These are phyloP conservation scores for Xestia rhomboidea DNA, from an alignment of 2,888 invertebrate species.

Conservation along the genomic window DNA sequence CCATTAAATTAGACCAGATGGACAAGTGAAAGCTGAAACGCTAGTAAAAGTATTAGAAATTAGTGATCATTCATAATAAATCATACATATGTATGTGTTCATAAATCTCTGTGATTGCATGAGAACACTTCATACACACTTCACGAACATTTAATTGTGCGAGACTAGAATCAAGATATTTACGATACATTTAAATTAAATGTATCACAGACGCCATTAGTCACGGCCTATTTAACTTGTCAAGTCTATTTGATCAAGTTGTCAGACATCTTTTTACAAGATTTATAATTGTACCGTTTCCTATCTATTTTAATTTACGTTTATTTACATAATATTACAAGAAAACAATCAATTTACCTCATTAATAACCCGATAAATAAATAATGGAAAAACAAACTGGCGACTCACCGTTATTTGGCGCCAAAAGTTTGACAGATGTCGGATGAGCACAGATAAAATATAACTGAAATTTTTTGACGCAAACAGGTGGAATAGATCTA, in stretches of 20 bases:
- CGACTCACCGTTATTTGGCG: slow-evolving; percentile 32
- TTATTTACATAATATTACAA: slow-evolving; percentile 40
- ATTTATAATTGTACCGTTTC: slow-evolving; percentile 38
- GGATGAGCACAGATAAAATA: slow-evolving; percentile 33
- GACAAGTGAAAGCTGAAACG: slow-evolving; percentile 59
- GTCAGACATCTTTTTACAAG: slow-evolving; percentile 32
- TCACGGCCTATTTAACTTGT: slow-evolving; percentile 50
- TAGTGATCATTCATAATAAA: slow-evolving; percentile 62
- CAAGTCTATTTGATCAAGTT: slow-evolving; percentile 48
- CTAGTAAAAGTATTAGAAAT: slow-evolving; percentile 63
- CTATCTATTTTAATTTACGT: slow-evolving; percentile 28
- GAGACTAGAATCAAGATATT: slow-evolving; percentile 44
- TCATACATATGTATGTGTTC: slow-evolving; percentile 53
- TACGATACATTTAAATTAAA: slow-evolving; percentile 43
- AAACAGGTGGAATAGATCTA: neutral
- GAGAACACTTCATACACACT: slow-evolving; percentile 43
- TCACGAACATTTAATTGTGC: slow-evolving; percentile 39
- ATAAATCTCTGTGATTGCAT: slow-evolving; percentile 58
- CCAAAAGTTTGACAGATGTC: slow-evolving; percentile 44
- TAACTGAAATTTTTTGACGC: neutral
- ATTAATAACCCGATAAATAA: slow-evolving; percentile 36
- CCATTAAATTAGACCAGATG: slow-evolving; percentile 46
- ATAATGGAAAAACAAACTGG: slow-evolving; percentile 20
- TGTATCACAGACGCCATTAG: slow-evolving; percentile 45
- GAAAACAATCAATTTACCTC: slow-evolving; percentile 16